phyloP scores from a whole-genome alignment of 2,888 invertebrate species.

The Cynaeus angustus region DNA sequence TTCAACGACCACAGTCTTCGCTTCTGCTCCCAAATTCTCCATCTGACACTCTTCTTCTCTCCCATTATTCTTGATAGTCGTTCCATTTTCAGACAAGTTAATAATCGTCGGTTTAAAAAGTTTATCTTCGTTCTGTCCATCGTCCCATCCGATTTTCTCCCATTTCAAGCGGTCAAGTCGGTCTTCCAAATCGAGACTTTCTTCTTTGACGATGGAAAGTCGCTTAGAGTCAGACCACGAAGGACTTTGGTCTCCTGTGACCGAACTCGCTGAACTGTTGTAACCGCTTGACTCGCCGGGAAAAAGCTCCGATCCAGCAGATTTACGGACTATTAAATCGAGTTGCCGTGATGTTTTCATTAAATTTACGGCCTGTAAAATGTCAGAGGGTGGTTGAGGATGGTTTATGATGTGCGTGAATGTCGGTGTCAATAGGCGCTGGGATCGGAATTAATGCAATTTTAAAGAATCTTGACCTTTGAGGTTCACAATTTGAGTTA shows the following conservation, averaged over 20 bases:
- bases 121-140: conserved; percentile 75
- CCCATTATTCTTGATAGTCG: conserved; percentile 78
- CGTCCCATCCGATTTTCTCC: conserved; percentile 74
- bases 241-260: conserved; percentile 83
- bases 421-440: conserved; percentile 13
- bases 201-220: conserved; percentile 84
- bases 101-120: conserved; percentile 83
- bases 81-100: conserved; percentile 82
- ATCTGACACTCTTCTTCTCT: conserved; percentile 63
- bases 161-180: conserved; percentile 68
- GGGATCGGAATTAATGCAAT: background rate
- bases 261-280: conserved; percentile 88
- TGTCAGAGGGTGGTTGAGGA: conserved; percentile 34
- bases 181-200: conserved; percentile 78
- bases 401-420: conserved; percentile 42
- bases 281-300: conserved; percentile 89
- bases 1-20: conserved; percentile 83
- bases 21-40: conserved; percentile 65
- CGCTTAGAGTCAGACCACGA: conserved; percentile 80
- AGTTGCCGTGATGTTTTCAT: conserved; percentile 86
- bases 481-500: background rate
- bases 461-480: background rate
- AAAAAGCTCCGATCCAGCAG: conserved; percentile 85
- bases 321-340: conserved; percentile 84
- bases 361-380: conserved; percentile 82